Percentiles rank a stretch among this genome's conserved stretches.
Conservation (phyloP, 2,797 vertebrate species). For the Artibeus lituratus region DNA sequence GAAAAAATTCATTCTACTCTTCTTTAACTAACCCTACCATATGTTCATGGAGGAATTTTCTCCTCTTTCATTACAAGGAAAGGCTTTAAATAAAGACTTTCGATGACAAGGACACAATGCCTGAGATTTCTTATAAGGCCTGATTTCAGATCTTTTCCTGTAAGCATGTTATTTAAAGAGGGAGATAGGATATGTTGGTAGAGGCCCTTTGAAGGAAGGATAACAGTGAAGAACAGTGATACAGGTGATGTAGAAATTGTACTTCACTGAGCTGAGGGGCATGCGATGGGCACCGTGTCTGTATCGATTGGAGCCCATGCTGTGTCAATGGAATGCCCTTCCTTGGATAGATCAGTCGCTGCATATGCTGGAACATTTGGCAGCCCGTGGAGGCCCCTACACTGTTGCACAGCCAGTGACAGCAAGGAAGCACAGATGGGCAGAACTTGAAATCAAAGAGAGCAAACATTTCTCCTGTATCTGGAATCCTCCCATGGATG, state of each 20-base stretch:
- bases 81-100: neutral
- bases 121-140: neutral
- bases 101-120: neutral
- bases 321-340: conserved; percentile 70
- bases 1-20: neutral
- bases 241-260: neutral
- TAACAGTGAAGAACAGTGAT: neutral
- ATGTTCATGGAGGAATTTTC: neutral
- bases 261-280: neutral
- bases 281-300: neutral
- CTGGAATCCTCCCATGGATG: neutral
- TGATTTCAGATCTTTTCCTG: neutral
- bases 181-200: neutral
- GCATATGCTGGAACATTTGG: conserved; percentile 69
- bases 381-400: conserved; percentile 22
- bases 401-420: conserved; percentile 41
- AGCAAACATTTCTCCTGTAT: neutral
- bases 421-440: conserved; percentile 55
- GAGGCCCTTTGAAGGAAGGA: neutral
- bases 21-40: neutral
- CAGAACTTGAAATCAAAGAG: conserved; percentile 46
- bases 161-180: neutral
- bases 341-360: conserved; percentile 21
- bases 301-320: conserved; percentile 30
- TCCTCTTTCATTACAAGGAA: conserved; percentile 8